Evolutionary conservation across 2,797 vertebrate species (phyloP), one percentile per base, ranked within the genome.

Genomic region (Ambastaia sidthimunki): DNA sequence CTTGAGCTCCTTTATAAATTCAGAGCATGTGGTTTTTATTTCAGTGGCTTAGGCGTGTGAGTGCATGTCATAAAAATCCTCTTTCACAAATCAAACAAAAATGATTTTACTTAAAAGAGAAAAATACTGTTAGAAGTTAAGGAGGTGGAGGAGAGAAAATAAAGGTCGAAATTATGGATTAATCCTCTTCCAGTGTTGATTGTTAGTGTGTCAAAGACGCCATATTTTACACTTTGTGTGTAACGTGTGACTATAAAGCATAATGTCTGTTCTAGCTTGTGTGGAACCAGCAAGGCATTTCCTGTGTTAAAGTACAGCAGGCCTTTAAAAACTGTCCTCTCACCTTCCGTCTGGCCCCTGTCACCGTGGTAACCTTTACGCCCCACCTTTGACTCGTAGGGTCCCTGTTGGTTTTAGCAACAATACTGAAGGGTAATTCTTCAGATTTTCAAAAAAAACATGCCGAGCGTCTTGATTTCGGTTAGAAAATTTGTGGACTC

Each of bases 221-320:
- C 2, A 3, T 18, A 31, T 23, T 65, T 88, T 67, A 71, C 85
- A 31, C 86, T 87, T 86, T 87, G 79, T 41, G 21, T 71, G 85
- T 86, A 78, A 88, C 88, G 91, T 91, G 91, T 63, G 85, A 87
- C 86, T 87, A 89, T 92, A 90, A 90, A 92, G 89, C 79, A 86
- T 87, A 85, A 87, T 87, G 89, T 91, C 88, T 92, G 89, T 92
- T 90, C 84, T 82, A 89, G 83, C 89, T 90, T 90, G 86, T 87
- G 85, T 92, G 90, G 90, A 91, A 90, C 88, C 85, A 86, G 89
- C 87, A 87, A 89, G 90, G 91, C 87, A 92, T 93, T 94, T 95
- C 92, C 92, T 94, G 92, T 90, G 80, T 91, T 84, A 91, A 92
- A 90, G 65, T 84, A 80, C 76, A 85, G 80, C 82, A 84, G 84